Percentiles rank a stretch among this genome's conserved stretches.
These are phyloP conservation scores for Antitype chi DNA, from an alignment of 2,888 invertebrate genomes.

Conservation along the genomic window DNA sequence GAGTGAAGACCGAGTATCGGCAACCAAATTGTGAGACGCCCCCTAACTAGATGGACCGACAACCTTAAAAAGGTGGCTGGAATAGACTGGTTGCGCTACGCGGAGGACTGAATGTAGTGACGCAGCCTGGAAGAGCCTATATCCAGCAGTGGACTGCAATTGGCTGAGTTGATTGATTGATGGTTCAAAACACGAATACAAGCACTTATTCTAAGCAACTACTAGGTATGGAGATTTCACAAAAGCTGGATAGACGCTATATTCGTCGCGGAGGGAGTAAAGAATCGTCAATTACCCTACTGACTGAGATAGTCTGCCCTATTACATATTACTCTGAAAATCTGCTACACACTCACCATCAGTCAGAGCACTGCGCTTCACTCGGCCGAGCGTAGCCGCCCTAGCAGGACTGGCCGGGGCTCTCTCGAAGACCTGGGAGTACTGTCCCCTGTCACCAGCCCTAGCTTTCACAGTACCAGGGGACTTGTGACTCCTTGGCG, in stretches of 20 bases:
- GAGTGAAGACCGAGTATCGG: no score
- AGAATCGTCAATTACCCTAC: neutral
- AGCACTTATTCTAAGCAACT: neutral
- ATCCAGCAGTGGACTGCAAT: no score
- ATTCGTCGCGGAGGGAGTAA: neutral
- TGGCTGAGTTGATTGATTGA: no score
- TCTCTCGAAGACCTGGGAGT: slow-evolving; percentile 90
- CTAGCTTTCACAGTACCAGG: slow-evolving; percentile 83
- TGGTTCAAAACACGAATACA: neutral
- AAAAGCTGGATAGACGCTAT: neutral
- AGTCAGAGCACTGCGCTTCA: slow-evolving; percentile 83
- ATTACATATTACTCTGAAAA: no score
- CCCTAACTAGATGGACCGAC: no score
- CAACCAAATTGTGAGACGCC: no score
- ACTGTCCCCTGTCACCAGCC: slow-evolving; percentile 87
- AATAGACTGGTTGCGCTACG: no score
- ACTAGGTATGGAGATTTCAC: no score
- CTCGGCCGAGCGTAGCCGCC: slow-evolving; percentile 84
- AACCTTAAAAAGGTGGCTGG: no score
- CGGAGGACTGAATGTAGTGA: no score
- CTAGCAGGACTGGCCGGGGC: slow-evolving; percentile 89
- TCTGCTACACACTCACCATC: slow-evolving; percentile 75
- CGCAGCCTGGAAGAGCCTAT: no score
- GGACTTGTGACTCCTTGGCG: slow-evolving; percentile 80
- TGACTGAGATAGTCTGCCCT: neutral